Conservation (phyloP, 2,113 vertebrate species). For the Rhineura floridana region DNA sequence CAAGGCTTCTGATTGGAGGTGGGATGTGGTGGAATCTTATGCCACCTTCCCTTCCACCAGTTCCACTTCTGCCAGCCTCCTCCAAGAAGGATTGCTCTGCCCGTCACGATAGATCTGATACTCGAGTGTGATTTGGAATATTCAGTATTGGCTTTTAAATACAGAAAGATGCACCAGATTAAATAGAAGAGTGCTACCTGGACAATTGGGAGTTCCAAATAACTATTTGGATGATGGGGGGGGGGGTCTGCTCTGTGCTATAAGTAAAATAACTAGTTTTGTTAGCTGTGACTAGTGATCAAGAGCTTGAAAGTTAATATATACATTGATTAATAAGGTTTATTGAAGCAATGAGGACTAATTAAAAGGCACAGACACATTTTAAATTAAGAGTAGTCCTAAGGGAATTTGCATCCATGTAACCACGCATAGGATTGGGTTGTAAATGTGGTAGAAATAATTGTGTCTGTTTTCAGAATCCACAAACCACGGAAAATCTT, state of each 20-base stretch:
- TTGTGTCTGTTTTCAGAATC: neutral
- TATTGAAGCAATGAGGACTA: neutral
- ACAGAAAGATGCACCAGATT: neutral
- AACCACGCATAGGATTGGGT: neutral
- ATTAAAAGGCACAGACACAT: neutral
- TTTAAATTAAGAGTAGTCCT: neutral
- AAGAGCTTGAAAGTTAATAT: conserved; percentile 6
- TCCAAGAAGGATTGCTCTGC: no score
- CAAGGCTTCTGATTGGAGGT: no score
- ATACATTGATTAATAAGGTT: neutral
- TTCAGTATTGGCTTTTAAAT: neutral
- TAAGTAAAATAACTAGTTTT: neutral
- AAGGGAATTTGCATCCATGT: neutral
- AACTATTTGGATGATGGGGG: neutral
- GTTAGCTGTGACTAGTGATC: neutral
- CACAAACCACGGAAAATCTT: neutral
- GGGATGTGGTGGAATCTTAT: no score
- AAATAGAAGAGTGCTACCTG: neutral
- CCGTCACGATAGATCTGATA: neutral
- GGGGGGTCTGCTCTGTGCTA: neutral
- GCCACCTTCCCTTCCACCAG: no score
- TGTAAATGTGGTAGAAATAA: neutral
- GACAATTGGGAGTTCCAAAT: neutral
- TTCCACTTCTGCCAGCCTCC: no score
- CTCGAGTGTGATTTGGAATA: neutral